phyloP scores from a whole-genome alignment of 2,888 invertebrate species.

The Danaus chrysippus region DNA sequence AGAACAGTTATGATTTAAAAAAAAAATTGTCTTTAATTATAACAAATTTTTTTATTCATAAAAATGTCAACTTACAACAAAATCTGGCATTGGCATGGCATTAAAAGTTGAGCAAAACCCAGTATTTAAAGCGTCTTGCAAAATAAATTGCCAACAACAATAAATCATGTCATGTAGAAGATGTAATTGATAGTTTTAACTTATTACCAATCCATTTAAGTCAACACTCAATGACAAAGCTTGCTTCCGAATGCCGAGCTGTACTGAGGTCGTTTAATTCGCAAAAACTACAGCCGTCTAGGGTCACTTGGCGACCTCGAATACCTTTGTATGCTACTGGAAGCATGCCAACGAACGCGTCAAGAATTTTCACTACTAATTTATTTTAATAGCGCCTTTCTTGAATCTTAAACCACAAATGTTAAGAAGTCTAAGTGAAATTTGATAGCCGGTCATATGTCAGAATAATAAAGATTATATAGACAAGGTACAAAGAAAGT shows the following conservation, averaged over 20 bases:
- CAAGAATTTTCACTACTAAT: slow-evolving; percentile 22
- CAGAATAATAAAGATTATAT: too few species aligned
- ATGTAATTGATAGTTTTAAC: neutral
- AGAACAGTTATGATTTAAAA: too few species aligned
- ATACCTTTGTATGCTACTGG: slow-evolving; percentile 23
- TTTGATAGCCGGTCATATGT: neutral
- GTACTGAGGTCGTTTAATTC: slow-evolving; percentile 26
- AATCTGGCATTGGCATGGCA: too few species aligned
- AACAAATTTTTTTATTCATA: too few species aligned
- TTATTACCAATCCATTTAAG: slow-evolving; percentile 22
- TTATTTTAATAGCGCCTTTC: neutral
- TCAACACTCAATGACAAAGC: slow-evolving; percentile 28
- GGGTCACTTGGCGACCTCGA: slow-evolving; percentile 32
- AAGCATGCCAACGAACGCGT: slow-evolving; percentile 28
- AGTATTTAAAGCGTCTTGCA: too few species aligned
- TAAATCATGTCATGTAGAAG: too few species aligned
- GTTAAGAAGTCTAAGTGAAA: neutral
- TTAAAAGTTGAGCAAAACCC: too few species aligned
- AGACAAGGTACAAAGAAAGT: too few species aligned
- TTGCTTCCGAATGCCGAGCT: slow-evolving; percentile 35
- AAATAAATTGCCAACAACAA: too few species aligned
- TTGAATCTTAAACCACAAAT: neutral
- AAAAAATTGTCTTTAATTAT: too few species aligned
- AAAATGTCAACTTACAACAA: too few species aligned
- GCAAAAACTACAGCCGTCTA: slow-evolving; percentile 29